Base-by-base conservation (phyloP, 2,888 invertebrate genomes). In the Salpingus planirostris region DNA sequence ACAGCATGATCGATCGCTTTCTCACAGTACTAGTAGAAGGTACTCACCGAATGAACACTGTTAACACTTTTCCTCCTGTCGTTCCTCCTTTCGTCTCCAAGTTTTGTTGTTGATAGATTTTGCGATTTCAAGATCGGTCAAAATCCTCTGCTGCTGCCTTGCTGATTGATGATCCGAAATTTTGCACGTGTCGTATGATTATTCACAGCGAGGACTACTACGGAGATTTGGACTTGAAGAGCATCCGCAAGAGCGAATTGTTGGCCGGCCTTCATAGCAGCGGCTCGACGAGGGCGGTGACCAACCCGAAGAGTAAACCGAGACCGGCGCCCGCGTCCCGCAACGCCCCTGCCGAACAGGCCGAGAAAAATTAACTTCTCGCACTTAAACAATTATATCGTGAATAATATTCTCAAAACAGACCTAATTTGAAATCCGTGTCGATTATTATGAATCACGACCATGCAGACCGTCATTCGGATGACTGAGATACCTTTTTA, bases 181-280 rank as follows among this genome's bases (percentile, higher is more conserved):
- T n/a, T n/a, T n/a, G n/a, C n/a, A n/a, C n/a, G n/a, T n/a, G n/a
- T n/a, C n/a, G n/a, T n/a, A n/a, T n/a, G n/a, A n/a, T n/a, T n/a
- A n/a, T 66, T 74, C 78, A 74, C 85, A 90, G 91, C 76, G 90
- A 91, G 78, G 90, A 91, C 80, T 91, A 91, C 79, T 91, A 91
- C 64, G 91, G 91, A 52, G 90, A 90, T 69, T 71, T 90, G 80
- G 91, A 91, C 70, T 74, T 91, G 75, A 91, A 91, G 81, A 78
- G 81, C 71, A 87, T 90, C 78, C 81, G 88, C 71, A 91, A 91
- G 78, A 87, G 87, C 70, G 90, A 91, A 69, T 78, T 89, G 55
- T 76, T 87, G 62, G 76, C 86, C 57, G 89, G 89, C 55, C 73
- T 85, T 57, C 74, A 76, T 56, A 70, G 70, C 61, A 71, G 76